These are phyloP conservation scores for Anomalospiza imberbis DNA, from an alignment of 2,797 vertebrate species.

Conservation along the genomic window DNA sequence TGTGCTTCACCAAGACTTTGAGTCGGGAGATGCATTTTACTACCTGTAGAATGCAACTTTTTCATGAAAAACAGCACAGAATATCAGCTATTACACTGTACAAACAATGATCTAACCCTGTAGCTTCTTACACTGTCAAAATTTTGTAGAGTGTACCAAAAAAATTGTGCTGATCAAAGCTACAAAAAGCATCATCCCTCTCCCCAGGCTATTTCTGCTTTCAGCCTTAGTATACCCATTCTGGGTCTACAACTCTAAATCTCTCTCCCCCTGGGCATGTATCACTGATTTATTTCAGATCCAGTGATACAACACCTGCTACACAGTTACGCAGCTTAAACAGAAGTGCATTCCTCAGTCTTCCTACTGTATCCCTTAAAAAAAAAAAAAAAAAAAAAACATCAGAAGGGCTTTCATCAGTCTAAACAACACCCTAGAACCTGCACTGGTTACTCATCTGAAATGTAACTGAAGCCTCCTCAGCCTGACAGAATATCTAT, in stretches of 20 bases:
- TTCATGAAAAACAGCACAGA: neutral
- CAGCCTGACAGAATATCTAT: neutral
- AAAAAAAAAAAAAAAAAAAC: neutral
- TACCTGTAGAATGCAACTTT: neutral
- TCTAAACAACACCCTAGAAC: neutral
- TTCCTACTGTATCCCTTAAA: neutral
- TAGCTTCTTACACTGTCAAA: neutral
- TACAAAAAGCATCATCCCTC: neutral
- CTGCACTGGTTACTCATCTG: neutral
- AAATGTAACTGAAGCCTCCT: neutral
- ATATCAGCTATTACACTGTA: neutral
- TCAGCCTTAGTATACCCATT: neutral
- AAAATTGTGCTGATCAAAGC: neutral
- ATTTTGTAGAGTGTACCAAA: neutral
- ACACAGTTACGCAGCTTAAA: neutral
- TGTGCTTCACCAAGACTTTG: neutral
- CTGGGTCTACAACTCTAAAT: neutral
- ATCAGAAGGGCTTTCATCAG: neutral
- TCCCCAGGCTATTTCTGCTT: neutral
- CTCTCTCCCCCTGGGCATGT: neutral
- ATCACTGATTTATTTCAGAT: neutral
- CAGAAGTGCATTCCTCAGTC: neutral
- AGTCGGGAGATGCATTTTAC: neutral
- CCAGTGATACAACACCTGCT: neutral
- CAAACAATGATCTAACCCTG: neutral